These are phyloP conservation scores for Tragelaphus scriptus DNA, from an alignment of 2,113 vertebrate genomes.

Conservation along the genomic window DNA sequence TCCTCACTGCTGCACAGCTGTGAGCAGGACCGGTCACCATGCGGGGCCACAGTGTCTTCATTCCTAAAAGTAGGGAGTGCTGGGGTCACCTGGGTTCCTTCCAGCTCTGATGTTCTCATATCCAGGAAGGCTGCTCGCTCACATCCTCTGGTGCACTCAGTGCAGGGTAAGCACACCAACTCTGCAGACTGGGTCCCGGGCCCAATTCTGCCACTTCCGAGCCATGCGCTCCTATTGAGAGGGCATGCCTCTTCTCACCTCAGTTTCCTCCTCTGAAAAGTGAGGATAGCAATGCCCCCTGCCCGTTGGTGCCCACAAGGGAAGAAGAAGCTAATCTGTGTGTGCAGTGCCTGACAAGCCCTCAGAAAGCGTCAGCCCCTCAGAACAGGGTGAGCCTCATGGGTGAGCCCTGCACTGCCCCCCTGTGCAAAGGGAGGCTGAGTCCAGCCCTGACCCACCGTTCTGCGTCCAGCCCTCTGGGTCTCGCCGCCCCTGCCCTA, in stretches of 20 bases:
- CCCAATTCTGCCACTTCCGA: not conserved
- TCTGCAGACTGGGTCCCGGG: not conserved
- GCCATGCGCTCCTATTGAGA: not conserved
- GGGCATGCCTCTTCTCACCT: not conserved
- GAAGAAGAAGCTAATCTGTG: not conserved
- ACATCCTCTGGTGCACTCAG: not conserved
- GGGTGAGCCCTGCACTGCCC: not conserved
- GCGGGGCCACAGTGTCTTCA: not conserved
- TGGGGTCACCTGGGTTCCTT: not conserved
- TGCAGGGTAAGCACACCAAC: not conserved
- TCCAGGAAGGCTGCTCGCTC: not conserved
- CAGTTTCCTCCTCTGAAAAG: not conserved
- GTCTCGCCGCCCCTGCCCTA: not conserved
- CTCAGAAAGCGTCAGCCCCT: not conserved
- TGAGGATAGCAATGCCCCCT: not conserved
- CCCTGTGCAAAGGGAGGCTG: not conserved
- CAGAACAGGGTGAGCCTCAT: not conserved
- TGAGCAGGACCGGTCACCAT: not conserved
- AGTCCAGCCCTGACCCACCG: not conserved
- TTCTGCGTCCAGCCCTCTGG: not conserved
- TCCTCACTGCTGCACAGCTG: not conserved
- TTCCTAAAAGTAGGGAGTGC: not conserved
- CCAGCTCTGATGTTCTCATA: not conserved
- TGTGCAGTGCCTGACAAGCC: not conserved
- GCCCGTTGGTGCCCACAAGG: not conserved